phyloP scores from a whole-genome alignment of 2,888 invertebrate species.

The Clunio marinus region DNA sequence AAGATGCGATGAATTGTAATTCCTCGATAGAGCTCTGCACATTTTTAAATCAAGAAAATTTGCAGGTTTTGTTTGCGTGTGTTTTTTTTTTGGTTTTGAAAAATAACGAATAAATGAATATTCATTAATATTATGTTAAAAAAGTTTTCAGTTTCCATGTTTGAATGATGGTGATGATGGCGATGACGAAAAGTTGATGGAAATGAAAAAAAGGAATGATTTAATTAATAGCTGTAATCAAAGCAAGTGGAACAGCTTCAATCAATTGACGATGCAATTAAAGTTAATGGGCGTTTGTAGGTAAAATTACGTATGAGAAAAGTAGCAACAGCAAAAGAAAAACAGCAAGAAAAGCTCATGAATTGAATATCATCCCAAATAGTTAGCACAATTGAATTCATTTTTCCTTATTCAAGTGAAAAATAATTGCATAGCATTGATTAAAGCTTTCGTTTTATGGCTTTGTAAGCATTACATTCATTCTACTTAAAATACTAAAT shows the following conservation, averaged over 20 bases:
- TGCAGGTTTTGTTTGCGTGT: no score
- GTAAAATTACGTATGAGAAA: background rate
- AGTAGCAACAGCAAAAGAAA: no score
- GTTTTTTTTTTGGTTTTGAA: no score
- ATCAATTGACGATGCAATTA: constrained; percentile 37
- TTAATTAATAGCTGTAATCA: constrained; percentile 35
- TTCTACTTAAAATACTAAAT: background rate
- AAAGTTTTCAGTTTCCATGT: background rate
- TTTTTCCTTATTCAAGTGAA: constrained; percentile 13
- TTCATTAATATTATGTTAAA: no score
- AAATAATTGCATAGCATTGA: constrained; percentile 33
- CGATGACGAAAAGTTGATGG: constrained; percentile 15
- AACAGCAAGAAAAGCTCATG: background rate
- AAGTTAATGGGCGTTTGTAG: constrained; percentile 15
- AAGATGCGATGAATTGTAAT: constrained; percentile 34
- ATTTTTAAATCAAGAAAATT: no score
- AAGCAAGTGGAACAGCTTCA: constrained; percentile 27
- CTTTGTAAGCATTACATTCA: background rate
- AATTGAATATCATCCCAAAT: background rate
- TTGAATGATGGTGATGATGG: constrained; percentile 3
- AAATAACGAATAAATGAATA: no score
- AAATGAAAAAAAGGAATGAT: constrained; percentile 26
- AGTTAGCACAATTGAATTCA: no score
- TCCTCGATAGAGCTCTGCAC: constrained; percentile 31
- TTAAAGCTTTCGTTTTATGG: constrained; percentile 15